Evolutionary conservation across 92 coral and sea anemone genomes (phyloP), one percentile per base, ranked within the genome.

Genomic region (Virgularia gustaviana): DNA sequence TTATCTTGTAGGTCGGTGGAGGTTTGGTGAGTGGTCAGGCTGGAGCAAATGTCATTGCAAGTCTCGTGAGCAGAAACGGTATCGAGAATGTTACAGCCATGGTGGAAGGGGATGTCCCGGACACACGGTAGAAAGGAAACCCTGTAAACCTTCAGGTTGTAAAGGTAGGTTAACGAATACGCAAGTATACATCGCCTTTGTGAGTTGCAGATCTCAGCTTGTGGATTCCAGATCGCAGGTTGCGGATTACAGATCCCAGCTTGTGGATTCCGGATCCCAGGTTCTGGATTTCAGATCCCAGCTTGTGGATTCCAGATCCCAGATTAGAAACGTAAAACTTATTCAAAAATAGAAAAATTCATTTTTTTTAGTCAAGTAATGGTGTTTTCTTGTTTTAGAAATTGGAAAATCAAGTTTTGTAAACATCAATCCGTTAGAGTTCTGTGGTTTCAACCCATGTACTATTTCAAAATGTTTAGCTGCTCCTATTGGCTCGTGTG

Each of bases 371-470:
- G n/a, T n/a, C n/a, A n/a, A n/a, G n/a, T n/a, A n/a, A n/a, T n/a
- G n/a, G n/a, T n/a, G n/a, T n/a, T 32, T 33, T 60, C 24, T 6
- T 37, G 45, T 28, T 67, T 0, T 18, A 67, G 74, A 13, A 29
- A 16, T 22, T 11, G 74, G 49, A 34, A 47, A 67, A 44, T 45
- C 74, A 2, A 67, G 74, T 49, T 67, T 92, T 23, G 94, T 92
- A 34, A 95, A 92, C 65, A 78, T 92, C 24, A 94, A 92, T 75
- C 98, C 98, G 0, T 65, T 86, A 73, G 83, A 89, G 3, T 89
- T 92, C 29, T 92, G 98, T 85, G 98, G 98, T 4, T 92, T 86
- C 56, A 86, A 92, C 36, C 98, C 98, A 0, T 92, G 98, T 63
- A 65, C 47, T 29, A 89, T 92, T 24, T 89, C 96, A 3, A 92